Evolutionary conservation across 2,797 vertebrate genomes (phyloP), one percentile per base, ranked within the genome.

Genomic region (Hapalemur alaotrensis): DNA sequence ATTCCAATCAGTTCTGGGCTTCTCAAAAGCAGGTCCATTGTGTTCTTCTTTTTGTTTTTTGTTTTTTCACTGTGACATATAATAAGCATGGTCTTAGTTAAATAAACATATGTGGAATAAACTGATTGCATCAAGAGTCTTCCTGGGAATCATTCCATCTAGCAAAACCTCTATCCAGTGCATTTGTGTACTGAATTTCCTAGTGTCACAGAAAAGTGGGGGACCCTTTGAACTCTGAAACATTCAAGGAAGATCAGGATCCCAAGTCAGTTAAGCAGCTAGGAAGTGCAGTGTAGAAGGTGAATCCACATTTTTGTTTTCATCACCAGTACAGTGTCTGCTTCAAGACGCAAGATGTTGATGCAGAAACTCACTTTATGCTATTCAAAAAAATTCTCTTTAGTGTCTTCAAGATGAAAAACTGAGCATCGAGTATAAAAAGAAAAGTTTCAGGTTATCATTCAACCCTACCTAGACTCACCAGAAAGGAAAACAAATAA

Each of bases 231-330:
- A 57, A 25, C 5, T 94, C 43, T 57, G 28, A 61, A 65, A 73
- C 12, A 5, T 41, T 20, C 18, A 35, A 50, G 10, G 25, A 78
- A 83, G 23, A 28, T 81, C 15, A 69, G 1, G 7, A 46, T 5
- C 5, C 22, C 17, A 69, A 28, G 1, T 52, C 8, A 5, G 22
- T 46, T 7, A 14, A 5, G 5, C 0, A 70, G 14, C 18, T 41
- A 0, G 1, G 50, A 65, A 41, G 32, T 1, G 1, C 0, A 2
- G 8, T 2, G 2, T 52, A 7, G 41, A 75, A 28, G 5, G 23
- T 67, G 35, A 54, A 6, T 2, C 10, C 67, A 52, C n/a, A 59
- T 52, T 23, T 54, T 22, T 17, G 4, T 89, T 82, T 63, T 54
- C 12, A 17, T 3, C n/a, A 13, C 15, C 1, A 22, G 1, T 13